Conservation (phyloP, 2,113 vertebrate genomes). For the Lanius collurio region DNA sequence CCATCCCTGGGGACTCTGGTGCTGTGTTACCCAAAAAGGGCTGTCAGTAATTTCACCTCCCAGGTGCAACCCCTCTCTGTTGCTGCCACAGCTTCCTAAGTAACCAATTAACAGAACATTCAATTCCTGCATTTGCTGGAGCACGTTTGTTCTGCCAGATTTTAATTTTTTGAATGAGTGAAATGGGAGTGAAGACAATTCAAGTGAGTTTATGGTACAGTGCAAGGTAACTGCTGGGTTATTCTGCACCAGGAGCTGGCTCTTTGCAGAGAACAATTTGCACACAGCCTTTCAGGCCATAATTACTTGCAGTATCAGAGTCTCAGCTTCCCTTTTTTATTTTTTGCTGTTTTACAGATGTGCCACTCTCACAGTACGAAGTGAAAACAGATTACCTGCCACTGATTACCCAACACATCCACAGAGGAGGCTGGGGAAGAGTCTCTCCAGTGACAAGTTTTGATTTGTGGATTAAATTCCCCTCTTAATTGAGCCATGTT, state of each 20-base stretch:
- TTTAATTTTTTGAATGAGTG: conserved; percentile 24
- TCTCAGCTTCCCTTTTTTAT: neutral
- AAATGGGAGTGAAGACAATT: neutral
- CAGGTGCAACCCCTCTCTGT: neutral
- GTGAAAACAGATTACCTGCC: conserved; percentile 11
- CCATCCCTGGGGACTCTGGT: accelerated
- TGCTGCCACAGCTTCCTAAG: neutral
- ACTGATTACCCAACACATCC: neutral
- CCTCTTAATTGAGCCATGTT: neutral
- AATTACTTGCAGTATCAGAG: neutral
- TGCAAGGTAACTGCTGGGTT: conserved; percentile 5
- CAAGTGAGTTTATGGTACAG: conserved; percentile 1
- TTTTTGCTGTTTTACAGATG: neutral
- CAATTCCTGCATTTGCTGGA: neutral
- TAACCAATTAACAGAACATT: neutral
- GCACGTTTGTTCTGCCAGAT: conserved; percentile 12
- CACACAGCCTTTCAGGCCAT: neutral
- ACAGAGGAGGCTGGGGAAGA: neutral
- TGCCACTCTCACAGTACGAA: neutral
- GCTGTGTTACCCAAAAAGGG: neutral
- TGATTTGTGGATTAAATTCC: conserved; percentile 7
- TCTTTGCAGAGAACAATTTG: neutral
- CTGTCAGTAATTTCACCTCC: neutral
- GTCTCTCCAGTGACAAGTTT: neutral
- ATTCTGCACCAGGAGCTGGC: neutral